Base-by-base conservation (phyloP, 2,113 vertebrate genomes). In the Microtus pennsylvanicus region DNA sequence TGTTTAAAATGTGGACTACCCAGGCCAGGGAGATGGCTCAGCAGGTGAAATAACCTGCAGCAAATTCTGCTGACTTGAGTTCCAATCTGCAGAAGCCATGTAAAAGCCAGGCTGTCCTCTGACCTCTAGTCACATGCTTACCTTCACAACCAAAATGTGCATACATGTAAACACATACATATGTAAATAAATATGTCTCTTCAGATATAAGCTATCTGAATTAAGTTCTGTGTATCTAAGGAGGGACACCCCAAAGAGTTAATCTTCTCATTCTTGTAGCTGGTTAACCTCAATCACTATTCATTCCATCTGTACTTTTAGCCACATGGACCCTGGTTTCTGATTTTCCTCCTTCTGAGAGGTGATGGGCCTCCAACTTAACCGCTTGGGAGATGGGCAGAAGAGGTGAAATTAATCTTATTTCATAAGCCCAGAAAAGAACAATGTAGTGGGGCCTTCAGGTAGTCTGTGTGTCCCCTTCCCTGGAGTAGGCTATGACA, bases 351-450 rank as follows among this genome's bases (percentile, higher is more conserved):
- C 38, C 42, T 22, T 69, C 24, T 63, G 5, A 69, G 45, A 24
- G 65, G 58, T 80, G 12, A 2, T 63, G 45, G 70, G 1, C 81
- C 5, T 75, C 72, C 35, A 61, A 70, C 38, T 93, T 90, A 90
- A 47, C 19, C 74, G 55, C 7, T 47, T 83, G 55, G 1, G 52
- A 11, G 7, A 26, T 83, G 24, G 45, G 8, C 7, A 58, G 50
- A 81, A n/a, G 22, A 22, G 61, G 4, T 82, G 10, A 19, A 7
- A 22, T 38, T 69, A 69, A 91, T 28, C 19, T 75, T 85, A 13
- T 93, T 83, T 91, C 61, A 50, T 90, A 45, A 47, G 45, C n/a
- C 4, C 47, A 87, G 72, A 93, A 89, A 91, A n/a, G n/a, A 91
- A 7, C 26, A 9, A 42, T 47, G 76, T 86, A 89, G 50, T 4